Conservation (phyloP, 1,140 invertebrate species). For the Venustaconcha ellipsiformis region DNA sequence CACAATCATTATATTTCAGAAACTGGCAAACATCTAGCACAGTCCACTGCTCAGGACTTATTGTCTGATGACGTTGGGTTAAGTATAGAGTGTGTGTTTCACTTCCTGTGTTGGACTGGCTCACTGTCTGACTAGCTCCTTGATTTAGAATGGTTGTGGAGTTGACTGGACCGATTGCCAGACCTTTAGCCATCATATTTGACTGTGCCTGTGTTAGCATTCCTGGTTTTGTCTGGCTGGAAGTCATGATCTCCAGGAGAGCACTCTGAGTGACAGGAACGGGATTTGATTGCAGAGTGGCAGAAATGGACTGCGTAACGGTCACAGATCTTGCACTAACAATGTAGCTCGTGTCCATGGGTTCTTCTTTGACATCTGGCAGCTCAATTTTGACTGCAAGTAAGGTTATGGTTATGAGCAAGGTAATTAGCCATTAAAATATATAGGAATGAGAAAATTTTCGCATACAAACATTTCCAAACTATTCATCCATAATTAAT, state of each 20-base stretch:
- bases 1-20: conserved; percentile 31
- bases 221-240: conserved; percentile 4
- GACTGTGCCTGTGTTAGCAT: conserved; percentile 8
- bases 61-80: conserved; percentile 28
- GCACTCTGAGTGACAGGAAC: conserved; percentile 20
- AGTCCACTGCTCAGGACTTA: conserved; percentile 22
- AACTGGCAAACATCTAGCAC: conserved; percentile 33
- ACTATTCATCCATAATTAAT: no score
- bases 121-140: not conserved
- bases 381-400: no score
- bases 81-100: conserved; percentile 28
- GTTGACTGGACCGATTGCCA: not conserved
- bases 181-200: not conserved
- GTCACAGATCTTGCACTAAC: no score
- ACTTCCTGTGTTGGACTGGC: conserved; percentile 6
- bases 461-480: no score
- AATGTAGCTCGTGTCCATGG: not conserved
- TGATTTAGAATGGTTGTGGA: not conserved
- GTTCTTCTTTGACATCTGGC: not conserved
- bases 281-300: no score
- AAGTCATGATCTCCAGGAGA: conserved; percentile 20
- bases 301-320: no score
- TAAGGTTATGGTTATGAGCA: no score
- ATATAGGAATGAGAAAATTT: no score
- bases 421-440: no score